Conservation (phyloP, 53 echinoderm and acorn worm species). For the Hippasteria phrygiana region DNA sequence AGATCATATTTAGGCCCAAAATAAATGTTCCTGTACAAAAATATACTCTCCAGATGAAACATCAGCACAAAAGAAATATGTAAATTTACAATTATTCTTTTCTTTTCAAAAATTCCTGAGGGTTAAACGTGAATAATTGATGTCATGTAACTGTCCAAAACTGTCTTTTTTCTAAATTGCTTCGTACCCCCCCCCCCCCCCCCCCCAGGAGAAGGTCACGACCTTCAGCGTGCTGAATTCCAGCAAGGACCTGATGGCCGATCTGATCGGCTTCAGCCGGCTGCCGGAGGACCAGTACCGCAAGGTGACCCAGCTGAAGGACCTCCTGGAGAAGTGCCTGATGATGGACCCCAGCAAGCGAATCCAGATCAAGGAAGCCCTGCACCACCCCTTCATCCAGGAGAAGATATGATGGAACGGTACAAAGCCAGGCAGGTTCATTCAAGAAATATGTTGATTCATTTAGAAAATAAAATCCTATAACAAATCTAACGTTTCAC, state of each 20-base stretch:
- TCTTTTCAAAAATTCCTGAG: no score
- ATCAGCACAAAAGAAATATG: no score
- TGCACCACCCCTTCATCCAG: conserved; percentile 96
- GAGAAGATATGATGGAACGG: conserved; percentile 81
- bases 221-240: conserved; percentile 89
- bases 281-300: conserved; percentile 93
- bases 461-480: neutral
- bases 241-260: conserved; percentile 83
- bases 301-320: conserved; percentile 93
- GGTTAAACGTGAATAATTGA: no score
- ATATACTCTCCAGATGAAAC: no score
- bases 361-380: conserved; percentile 87
- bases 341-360: conserved; percentile 96
- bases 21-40: no score
- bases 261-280: conserved; percentile 92
- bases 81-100: no score
- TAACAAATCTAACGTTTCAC: neutral
- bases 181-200: neutral
- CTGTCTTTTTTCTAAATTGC: neutral
- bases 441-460: neutral
- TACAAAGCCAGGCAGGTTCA: conserved; percentile 5
- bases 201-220: conserved; percentile 91
- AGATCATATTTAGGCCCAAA: no score
- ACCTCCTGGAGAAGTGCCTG: conserved; percentile 90
- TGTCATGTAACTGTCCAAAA: neutral